Evolutionary conservation across 2,113 vertebrate species (phyloP).

Genomic region (Geothlypis trichas): DNA sequence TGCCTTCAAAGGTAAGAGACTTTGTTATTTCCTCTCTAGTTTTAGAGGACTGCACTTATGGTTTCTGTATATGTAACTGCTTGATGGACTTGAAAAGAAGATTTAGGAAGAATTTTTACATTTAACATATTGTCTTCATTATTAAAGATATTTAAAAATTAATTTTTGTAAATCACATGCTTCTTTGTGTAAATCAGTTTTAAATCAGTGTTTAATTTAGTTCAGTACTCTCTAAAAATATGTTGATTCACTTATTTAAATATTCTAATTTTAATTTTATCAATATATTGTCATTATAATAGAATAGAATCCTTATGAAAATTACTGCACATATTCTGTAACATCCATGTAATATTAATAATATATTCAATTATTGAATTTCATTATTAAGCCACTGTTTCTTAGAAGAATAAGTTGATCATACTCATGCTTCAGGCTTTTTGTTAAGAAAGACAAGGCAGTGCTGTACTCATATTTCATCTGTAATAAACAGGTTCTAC

Average conservation of each 20-base stretch:
- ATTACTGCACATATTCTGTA: neutral
- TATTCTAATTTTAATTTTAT: neutral
- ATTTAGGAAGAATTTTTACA: neutral
- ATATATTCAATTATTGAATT: neutral
- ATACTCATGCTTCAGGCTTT: neutral
- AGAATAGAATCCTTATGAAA: neutral
- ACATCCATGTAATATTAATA: neutral
- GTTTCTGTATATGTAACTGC: neutral
- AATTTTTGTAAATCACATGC: neutral
- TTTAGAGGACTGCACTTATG: neutral
- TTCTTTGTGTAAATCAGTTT: neutral
- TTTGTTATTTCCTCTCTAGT: neutral
- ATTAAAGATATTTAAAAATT: neutral
- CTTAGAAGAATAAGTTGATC: neutral
- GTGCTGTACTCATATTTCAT: neutral
- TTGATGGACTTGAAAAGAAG: neutral
- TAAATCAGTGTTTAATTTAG: neutral
- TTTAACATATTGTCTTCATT: neutral
- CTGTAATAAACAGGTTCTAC: neutral
- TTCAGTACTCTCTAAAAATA: neutral
- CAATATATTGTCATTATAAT: neutral
- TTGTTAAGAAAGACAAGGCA: neutral
- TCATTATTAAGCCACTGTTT: neutral
- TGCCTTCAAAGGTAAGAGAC: constrained; percentile 57
- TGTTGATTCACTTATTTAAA: neutral